These are phyloP conservation scores for Tetranychus piercei DNA, from an alignment of 2,888 invertebrate genomes.

Conservation along the genomic window DNA sequence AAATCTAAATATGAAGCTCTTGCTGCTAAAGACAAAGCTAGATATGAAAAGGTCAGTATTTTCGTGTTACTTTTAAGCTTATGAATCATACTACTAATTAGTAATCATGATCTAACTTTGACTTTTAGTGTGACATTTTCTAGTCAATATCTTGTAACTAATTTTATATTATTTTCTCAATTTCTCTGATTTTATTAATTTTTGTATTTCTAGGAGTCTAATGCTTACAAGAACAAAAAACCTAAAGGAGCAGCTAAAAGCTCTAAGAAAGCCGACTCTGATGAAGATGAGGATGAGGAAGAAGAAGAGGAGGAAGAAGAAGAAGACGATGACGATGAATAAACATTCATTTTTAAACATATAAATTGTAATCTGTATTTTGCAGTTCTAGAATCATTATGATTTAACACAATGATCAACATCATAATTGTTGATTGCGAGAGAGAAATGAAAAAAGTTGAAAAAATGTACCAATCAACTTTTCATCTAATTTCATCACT, in stretches of 20 bases:
- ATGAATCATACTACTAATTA: neutral
- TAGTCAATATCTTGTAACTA: neutral
- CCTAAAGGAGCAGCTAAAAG: constrained; percentile 30
- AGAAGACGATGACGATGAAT: constrained; percentile 22
- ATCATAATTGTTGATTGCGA: too few species aligned
- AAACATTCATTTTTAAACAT: too few species aligned
- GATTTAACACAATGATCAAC: neutral
- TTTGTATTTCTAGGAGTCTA: constrained; percentile 45
- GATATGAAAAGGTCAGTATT: constrained; percentile 71
- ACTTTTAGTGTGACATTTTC: neutral
- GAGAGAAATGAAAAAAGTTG: too few species aligned
- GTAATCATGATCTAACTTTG: neutral
- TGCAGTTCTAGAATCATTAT: neutral
- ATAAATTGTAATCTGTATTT: neutral
- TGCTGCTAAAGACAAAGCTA: constrained; percentile 80
- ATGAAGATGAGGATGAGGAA: constrained; percentile 47
- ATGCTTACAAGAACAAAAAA: constrained; percentile 56
- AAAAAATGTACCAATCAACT: too few species aligned
- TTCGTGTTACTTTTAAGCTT: neutral
- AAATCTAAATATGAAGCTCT: constrained; percentile 79
- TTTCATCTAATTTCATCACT: too few species aligned
- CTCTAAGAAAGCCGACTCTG: constrained; percentile 40
- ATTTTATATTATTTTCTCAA: neutral
- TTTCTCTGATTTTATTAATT: neutral
- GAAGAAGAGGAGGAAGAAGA: constrained; percentile 35